Base-by-base conservation (phyloP, 2,797 vertebrate species). In the Orestias chungarensis region DNA sequence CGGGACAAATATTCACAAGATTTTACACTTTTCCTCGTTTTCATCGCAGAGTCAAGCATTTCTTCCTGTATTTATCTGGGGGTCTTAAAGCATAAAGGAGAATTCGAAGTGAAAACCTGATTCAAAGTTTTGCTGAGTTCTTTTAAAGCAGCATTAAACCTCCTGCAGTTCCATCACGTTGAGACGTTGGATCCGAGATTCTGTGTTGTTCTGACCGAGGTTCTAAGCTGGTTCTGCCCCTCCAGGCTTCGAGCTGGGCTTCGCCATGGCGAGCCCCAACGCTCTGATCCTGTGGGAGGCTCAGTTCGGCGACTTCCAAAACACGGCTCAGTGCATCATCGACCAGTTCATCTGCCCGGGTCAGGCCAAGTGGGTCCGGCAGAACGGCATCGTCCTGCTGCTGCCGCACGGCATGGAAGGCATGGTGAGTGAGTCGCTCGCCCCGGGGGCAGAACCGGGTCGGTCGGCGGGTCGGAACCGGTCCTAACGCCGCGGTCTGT, bases 391-490 rank as follows among this genome's bases (percentile, higher is more conserved):
- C 3, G 96, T 97, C 38, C 89, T 97, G 85, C 94, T 97, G 82
- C 95, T 97, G n/a, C 96, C 96, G 0, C 96, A 97, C 0, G 96
- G 96, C 89, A 95, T 97, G 96, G 96, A 97, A 89, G 96, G 96
- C 86, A 97, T 97, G 96, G 96, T 97, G 82, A 80, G 86, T 14
- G 17, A 0, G 0, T 27, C 35, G 46, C 57, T 44, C 62, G 20
- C 49, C 17, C 59, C 57, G 23, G 35, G n/a, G 52, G 49, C 49
- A 12, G n/a, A 29, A 40, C 66, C 49, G n/a, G 33, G 49, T 12
- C 29, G n/a, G n/a, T n/a, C n/a, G n/a, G n/a, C 10, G 29, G 33
- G 7, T 11, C 14, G 3, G 14, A 15, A 35, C 54, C 1, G 10
- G 0, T 35, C 35, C 59, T 52, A n/a, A 18, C 31, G 6, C 6